phyloP scores from a whole-genome alignment of 2,888 invertebrate genomes.

The Argyresthia goedartella region DNA sequence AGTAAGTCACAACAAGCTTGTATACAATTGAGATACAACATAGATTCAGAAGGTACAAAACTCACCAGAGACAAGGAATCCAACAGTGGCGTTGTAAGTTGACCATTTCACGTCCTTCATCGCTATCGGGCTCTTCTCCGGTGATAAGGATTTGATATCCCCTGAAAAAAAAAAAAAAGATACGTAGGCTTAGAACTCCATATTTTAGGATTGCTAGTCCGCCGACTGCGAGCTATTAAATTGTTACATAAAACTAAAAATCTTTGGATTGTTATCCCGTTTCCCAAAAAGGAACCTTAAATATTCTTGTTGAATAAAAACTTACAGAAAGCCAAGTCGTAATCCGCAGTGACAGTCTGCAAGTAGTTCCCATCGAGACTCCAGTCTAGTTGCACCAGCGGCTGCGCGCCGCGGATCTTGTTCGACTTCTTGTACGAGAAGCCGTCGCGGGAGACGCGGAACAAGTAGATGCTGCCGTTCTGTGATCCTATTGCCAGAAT shows the following conservation, averaged over 20 bases:
- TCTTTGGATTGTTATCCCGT: neutral
- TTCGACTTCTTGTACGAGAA: constrained; percentile 92
- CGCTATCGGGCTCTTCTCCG: constrained; percentile 88
- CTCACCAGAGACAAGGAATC: constrained; percentile 87
- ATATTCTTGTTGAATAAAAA: constrained; percentile 15
- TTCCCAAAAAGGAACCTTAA: neutral
- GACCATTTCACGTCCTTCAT: constrained; percentile 95
- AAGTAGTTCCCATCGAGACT: constrained; percentile 89
- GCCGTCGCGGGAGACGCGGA: constrained; percentile 88
- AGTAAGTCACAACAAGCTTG: neutral
- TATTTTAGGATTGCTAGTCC: too few relatives aligned
- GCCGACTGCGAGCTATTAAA: too few relatives aligned
- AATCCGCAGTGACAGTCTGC: constrained; percentile 91
- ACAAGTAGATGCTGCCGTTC: constrained; percentile 81
- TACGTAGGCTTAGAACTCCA: too few relatives aligned
- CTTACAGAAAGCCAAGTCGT: constrained; percentile 90
- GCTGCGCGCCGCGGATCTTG: constrained; percentile 88
- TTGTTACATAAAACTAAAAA: too few relatives aligned
- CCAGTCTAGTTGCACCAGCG: constrained; percentile 91
- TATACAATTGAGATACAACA: too few relatives aligned
- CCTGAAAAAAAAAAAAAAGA: constrained; percentile 63
- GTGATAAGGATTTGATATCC: constrained; percentile 90
- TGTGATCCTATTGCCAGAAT: constrained; percentile 91
- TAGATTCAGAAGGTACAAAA: neutral
- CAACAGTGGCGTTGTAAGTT: constrained; percentile 88